Conservation (phyloP, 35 echinoderm and acorn worm genomes). For the Patiria miniata region DNA sequence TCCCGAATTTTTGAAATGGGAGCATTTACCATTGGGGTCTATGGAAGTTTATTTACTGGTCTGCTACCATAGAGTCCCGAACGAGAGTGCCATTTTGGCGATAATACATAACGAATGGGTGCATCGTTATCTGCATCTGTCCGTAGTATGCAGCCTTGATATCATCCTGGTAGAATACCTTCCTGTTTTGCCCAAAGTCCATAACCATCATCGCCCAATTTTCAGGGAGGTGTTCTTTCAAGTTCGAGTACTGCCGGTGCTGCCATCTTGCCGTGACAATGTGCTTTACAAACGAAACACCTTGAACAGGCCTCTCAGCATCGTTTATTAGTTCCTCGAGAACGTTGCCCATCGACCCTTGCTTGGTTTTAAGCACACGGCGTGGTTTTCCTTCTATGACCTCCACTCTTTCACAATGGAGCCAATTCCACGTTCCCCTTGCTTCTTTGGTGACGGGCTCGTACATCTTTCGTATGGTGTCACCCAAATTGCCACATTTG, state of each 20-base stretch:
- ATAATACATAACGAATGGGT: constrained; percentile 4
- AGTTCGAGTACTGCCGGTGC: background rate
- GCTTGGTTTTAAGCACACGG: background rate
- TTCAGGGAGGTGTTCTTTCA: background rate
- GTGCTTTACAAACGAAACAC: constrained; percentile 35
- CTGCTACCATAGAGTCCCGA: no score
- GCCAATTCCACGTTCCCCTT: background rate
- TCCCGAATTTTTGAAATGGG: no score
- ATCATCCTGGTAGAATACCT: background rate
- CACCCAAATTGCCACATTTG: background rate
- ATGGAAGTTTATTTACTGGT: no score
- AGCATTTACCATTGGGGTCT: no score
- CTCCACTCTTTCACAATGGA: background rate
- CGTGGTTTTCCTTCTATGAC: background rate
- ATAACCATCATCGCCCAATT: background rate
- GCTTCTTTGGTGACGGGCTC: background rate
- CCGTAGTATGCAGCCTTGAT: constrained; percentile 22
- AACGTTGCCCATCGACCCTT: background rate
- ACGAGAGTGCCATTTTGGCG: no score
- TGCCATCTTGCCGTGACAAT: constrained; percentile 60
- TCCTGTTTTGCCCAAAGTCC: constrained; percentile 43
- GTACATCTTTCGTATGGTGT: no score
- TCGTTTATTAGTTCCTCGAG: background rate
- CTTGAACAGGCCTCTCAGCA: background rate
- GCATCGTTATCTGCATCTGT: background rate